Evolutionary conservation across 1,140 invertebrate genomes (phyloP).

Genomic region (Cylas formicarius): DNA sequence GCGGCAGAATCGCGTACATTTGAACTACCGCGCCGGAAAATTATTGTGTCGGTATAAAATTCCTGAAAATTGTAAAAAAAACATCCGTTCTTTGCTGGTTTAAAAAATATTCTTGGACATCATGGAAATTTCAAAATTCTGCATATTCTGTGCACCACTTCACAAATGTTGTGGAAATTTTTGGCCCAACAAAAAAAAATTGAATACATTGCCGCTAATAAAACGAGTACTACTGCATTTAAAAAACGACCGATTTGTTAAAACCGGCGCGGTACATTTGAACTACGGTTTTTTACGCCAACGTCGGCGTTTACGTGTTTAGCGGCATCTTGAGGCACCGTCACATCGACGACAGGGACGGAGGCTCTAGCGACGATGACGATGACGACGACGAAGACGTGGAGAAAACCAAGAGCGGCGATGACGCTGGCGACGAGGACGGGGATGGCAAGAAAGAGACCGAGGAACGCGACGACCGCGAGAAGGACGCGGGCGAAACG

Average conservation of each 20-base stretch:
- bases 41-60: no score
- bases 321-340: constrained; percentile 24
- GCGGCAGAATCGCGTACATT: no score
- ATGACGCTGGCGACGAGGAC: constrained; percentile 40
- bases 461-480: constrained; percentile 25
- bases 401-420: constrained; percentile 43
- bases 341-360: constrained; percentile 17
- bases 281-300: neutral
- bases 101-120: no score
- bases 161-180: no score
- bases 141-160: no score
- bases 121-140: no score
- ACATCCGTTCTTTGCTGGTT: no score
- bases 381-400: constrained; percentile 44
- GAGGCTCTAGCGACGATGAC: constrained; percentile 38
- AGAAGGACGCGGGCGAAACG: constrained; percentile 14
- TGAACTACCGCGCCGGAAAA: no score
- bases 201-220: no score
- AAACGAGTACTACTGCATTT: neutral
- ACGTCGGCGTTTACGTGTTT: constrained; percentile 16
- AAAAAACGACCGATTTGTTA: constrained; percentile 2
- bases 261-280: neutral
- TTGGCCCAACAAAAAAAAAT: no score
- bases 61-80: no score
- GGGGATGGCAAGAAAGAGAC: constrained; percentile 11